phyloP scores from a whole-genome alignment of 2,113 vertebrate species.

The Tiliqua scincoides region DNA sequence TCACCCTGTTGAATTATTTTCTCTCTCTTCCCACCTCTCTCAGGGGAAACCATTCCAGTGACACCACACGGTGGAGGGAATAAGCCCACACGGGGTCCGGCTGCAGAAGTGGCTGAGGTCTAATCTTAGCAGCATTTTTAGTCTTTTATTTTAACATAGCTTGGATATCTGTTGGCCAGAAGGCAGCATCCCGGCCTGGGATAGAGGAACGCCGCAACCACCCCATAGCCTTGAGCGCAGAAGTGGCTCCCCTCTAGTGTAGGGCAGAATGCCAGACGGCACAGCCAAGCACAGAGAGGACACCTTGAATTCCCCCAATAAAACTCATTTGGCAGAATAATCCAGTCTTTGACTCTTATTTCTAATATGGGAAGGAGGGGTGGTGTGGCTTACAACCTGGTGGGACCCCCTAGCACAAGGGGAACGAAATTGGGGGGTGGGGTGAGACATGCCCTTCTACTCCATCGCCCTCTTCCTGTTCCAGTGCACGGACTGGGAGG shows the following conservation, averaged over 20 bases:
- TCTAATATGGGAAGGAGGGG: neutral
- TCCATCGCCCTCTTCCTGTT: too few species aligned
- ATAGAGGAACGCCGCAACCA: neutral
- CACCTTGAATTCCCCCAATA: neutral
- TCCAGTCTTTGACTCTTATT: neutral
- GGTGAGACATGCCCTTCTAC: too few species aligned
- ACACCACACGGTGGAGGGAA: neutral
- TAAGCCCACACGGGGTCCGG: neutral
- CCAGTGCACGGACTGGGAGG: too few species aligned
- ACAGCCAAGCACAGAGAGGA: neutral
- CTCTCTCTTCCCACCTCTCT: neutral
- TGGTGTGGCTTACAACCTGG: neutral
- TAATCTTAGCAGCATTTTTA: slow-evolving; percentile 32
- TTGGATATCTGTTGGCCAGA: neutral
- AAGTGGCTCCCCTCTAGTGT: neutral
- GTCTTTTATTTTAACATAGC: slow-evolving; percentile 32
- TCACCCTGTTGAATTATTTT: neutral
- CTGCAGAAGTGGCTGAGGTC: neutral
- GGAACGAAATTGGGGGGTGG: too few species aligned
- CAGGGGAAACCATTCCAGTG: neutral
- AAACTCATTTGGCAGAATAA: slow-evolving; percentile 19
- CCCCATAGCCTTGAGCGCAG: neutral
- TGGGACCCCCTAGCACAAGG: neutral
- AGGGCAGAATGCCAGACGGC: neutral
- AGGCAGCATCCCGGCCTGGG: neutral